Evolutionary conservation across 2,113 vertebrate genomes (phyloP).

Genomic region (Nesogale talazaci): DNA sequence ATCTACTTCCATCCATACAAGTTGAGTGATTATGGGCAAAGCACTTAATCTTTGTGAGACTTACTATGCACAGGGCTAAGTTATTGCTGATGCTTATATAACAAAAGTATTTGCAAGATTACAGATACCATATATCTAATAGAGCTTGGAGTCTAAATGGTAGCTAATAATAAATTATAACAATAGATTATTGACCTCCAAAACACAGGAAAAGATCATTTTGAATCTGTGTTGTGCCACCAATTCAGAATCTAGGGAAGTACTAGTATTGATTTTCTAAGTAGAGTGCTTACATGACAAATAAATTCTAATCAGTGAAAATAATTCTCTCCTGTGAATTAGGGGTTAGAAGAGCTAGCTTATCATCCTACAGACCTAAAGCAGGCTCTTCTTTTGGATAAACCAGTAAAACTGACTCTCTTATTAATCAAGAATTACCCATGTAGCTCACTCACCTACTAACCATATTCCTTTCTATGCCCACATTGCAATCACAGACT

Average conservation of each 20-base stretch:
- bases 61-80: not conserved
- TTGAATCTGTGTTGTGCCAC: slow-evolving; percentile 3
- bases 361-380: not conserved
- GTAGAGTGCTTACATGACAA: not conserved
- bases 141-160: not conserved
- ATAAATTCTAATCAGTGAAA: not conserved
- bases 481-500: not conserved
- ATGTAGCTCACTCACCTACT: not conserved
- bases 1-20: not conserved
- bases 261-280: not conserved
- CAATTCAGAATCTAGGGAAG: not conserved
- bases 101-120: not conserved
- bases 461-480: not conserved
- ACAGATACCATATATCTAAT: not conserved
- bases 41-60: not conserved
- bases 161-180: not conserved
- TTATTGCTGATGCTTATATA: not conserved
- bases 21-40: not conserved
- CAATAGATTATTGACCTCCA: not conserved
- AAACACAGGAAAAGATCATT: not conserved
- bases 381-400: not conserved
- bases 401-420: not conserved
- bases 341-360: not conserved
- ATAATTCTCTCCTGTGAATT: not conserved
- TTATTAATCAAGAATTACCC: not conserved